Percentiles rank a stretch among this genome's conserved stretches.
Conservation (phyloP, 2,888 invertebrate species). For the Folsomia manolachei region DNA sequence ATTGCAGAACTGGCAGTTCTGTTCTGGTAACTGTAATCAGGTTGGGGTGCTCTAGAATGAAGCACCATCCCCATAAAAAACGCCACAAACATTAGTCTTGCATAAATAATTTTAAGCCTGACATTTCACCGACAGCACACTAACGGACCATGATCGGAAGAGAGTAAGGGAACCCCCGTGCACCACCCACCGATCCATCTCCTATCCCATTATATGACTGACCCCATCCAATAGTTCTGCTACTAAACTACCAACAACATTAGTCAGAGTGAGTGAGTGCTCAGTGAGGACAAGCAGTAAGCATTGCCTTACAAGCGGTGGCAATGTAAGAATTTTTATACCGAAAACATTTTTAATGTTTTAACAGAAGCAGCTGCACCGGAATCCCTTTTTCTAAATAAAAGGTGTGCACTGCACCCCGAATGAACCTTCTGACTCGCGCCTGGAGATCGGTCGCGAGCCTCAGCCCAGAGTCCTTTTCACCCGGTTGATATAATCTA, state of each 20-base stretch:
- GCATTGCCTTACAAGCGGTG: neutral
- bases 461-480: slow-evolving; percentile 20
- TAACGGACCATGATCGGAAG: too few species aligned
- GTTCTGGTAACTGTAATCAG: too few species aligned
- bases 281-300: too few species aligned
- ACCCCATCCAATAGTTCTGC: too few species aligned
- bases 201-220: too few species aligned
- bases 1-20: too few species aligned
- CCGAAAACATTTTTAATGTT: slow-evolving; percentile 6
- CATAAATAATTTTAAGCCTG: neutral
- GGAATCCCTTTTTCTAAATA: slow-evolving; percentile 23
- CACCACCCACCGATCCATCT: neutral
- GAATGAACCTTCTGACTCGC: slow-evolving; percentile 34
- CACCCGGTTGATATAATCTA: neutral
- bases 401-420: slow-evolving; percentile 44
- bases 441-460: slow-evolving; percentile 45
- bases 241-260: too few species aligned
- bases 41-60: too few species aligned
- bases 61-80: too few species aligned
- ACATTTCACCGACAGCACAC: too few species aligned
- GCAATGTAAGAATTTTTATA: slow-evolving; percentile 7
- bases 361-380: neutral
- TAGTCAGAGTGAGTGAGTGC: too few species aligned
- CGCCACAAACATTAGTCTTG: neutral
- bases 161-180: neutral